Evolutionary conservation across 2,113 vertebrate species (phyloP).

Genomic region (Gopherus flavomarginatus): DNA sequence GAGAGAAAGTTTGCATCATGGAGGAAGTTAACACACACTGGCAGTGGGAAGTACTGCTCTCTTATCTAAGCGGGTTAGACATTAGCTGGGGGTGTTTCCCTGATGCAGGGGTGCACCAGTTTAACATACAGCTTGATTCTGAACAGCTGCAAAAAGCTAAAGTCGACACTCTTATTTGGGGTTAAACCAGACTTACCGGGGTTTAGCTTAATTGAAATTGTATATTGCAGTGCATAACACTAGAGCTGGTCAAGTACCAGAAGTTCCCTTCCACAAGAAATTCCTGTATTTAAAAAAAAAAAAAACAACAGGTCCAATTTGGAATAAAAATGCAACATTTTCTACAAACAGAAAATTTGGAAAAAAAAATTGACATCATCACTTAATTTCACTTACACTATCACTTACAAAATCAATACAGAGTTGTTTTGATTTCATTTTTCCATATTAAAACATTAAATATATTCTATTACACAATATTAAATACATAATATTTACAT

Average conservation of each 20-base stretch:
- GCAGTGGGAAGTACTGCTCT: not conserved
- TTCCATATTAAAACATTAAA: too few relatives aligned
- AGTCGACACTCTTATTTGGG: too few relatives aligned
- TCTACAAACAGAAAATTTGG: too few relatives aligned
- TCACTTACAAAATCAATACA: too few relatives aligned
- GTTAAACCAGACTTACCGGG: too few relatives aligned
- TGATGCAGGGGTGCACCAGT: not conserved
- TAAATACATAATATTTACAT: not conserved
- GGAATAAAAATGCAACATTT: too few relatives aligned
- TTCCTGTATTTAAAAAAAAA: too few relatives aligned
- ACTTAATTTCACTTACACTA: not conserved
- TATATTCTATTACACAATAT: too few relatives aligned
- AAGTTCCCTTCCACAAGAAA: too few relatives aligned
- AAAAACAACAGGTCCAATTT: too few relatives aligned
- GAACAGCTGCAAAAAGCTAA: too few relatives aligned
- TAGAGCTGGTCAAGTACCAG: not conserved
- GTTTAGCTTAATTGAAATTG: not conserved
- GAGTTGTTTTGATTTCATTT: too few relatives aligned
- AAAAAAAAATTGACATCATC: not conserved
- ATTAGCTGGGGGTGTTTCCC: not conserved
- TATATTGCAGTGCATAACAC: not conserved
- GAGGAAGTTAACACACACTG: not conserved
- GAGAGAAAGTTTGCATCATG: not conserved
- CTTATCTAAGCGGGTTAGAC: not conserved
- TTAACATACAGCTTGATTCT: not conserved